Base-by-base conservation (phyloP, 2,113 vertebrate species). In the Percina caprodes region DNA sequence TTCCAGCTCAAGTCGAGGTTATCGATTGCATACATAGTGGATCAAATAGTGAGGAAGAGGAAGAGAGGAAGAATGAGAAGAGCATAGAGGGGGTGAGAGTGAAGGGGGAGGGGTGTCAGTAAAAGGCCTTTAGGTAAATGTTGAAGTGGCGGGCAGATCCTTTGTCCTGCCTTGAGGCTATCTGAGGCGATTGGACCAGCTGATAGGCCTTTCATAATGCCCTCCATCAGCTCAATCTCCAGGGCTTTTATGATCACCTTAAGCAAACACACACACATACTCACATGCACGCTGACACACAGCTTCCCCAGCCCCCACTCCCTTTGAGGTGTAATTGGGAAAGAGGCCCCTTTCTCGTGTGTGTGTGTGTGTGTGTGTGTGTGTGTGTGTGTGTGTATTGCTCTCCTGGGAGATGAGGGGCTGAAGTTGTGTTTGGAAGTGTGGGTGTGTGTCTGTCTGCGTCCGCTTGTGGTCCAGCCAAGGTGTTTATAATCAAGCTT, bases 161-260 rank as follows among this genome's bases (percentile, higher is more conserved):
- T 94, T 93, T 93, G 93, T 93, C 88, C 80, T 89, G 84, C 63
- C 88, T 86, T 55, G 58, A 84, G 89, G 87, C 91, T 70, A 23
- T 75, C 70, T 75, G 82, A 79, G 74, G 76, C 80, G 89, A 92
- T 89, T 81, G 87, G 86, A 83, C 71, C 87, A 56, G 80, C 79
- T 88, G 90, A 92, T 92, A 88, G 92, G 74, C 73, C 85, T 74
- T 82, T 86, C 84, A 86, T 90, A 88, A 92, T 86, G 69, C 86
- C 74, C 84, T 87, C 93, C 84, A 89, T 89, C 90, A 90, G 83
- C 79, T 91, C 89, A 58, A 80, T 92, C 92, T 91, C 88, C 10
- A 15, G 85, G 81, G 80, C 62, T 93, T 94, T 95, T 94, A 93
- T 91, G 88, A 92, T 88, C 87, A 89, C 85, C 85, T 91, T 88